Evolutionary conservation across 2,888 invertebrate genomes (phyloP).

Genomic region (Baronia brevicornis): DNA sequence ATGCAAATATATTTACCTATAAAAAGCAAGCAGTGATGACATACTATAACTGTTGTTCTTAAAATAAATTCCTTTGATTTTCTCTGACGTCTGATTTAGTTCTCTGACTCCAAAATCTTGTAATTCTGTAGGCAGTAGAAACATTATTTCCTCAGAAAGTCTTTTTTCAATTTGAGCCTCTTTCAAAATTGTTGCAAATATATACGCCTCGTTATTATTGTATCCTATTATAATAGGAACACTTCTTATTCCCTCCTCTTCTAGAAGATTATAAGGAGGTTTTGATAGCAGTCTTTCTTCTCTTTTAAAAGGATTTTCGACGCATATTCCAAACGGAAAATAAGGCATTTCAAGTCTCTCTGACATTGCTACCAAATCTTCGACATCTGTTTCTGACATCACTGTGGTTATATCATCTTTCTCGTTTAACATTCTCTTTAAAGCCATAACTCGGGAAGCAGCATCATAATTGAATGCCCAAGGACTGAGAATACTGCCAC

Average conservation of each 20-base stretch:
- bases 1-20: constrained; percentile 55
- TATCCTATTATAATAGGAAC: constrained; percentile 59
- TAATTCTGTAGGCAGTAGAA: constrained; percentile 51
- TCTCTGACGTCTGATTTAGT: constrained; percentile 30
- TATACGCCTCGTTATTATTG: constrained; percentile 55
- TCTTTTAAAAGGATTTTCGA: constrained; percentile 41
- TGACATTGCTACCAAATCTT: constrained; percentile 34
- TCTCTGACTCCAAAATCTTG: constrained; percentile 41
- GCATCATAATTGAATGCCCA: constrained; percentile 62
- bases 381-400: constrained; percentile 28
- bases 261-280: constrained; percentile 40
- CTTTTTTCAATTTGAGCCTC: constrained; percentile 29
- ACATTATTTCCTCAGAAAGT: constrained; percentile 27
- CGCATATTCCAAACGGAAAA: constrained; percentile 54
- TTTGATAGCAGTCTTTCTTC: constrained; percentile 47
- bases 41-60: constrained; percentile 34
- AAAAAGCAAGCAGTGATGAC: constrained; percentile 39
- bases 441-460: constrained; percentile 32
- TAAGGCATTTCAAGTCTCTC: constrained; percentile 42
- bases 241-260: constrained; percentile 26
- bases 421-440: constrained; percentile 27
- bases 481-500: constrained; percentile 54
- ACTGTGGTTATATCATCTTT: constrained; percentile 21
- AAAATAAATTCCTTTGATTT: constrained; percentile 50
- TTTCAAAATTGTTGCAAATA: constrained; percentile 44